Conservation (phyloP, 2,113 vertebrate genomes). For the Microtus pennsylvanicus region DNA sequence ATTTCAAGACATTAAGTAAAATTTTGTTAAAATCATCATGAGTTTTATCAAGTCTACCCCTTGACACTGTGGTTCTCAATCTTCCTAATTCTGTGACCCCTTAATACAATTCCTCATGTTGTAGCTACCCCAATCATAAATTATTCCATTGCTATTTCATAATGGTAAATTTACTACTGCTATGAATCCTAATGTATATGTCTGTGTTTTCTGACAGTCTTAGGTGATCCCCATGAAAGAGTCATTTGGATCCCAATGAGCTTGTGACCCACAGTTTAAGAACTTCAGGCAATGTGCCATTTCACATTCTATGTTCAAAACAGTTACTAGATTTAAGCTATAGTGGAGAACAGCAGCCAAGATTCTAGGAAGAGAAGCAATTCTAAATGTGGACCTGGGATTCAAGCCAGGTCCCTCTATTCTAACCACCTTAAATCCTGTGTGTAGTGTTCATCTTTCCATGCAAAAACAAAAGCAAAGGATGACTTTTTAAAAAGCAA, state of each 20-base stretch:
- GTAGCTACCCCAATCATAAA: not conserved
- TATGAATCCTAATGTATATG: not conserved
- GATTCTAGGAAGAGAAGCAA: not conserved
- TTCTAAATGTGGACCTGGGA: not conserved
- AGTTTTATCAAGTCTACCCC: not conserved
- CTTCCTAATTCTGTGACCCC: not conserved
- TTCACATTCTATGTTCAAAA: not conserved
- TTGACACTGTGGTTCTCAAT: not conserved
- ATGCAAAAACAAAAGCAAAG: not conserved
- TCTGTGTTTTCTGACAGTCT: not conserved
- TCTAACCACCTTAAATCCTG: not conserved
- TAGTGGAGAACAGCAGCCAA: not conserved
- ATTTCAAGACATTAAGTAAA: conserved; percentile 18
- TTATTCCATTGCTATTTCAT: not conserved
- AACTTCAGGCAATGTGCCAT: not conserved
- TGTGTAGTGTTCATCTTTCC: not conserved
- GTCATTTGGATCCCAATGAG: not conserved
- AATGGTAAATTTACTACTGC: not conserved
- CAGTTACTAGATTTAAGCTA: not conserved
- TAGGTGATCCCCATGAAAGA: not conserved
- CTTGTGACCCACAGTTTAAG: not conserved
- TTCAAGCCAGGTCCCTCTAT: not conserved
- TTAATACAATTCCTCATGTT: not conserved
- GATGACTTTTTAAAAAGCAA: conserved; percentile 49
- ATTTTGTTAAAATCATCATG: conserved; percentile 27